A percentile compares a stretch with the other conserved stretches of the same genome.
Conservation (phyloP, 2,113 vertebrate genomes). For the pig (Sus scrofa) region T2T-Sscrofa CM000817.6:105436501-105437000, state of each 20-base stretch:
- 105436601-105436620: background rate
- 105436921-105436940: background rate
- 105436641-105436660: background rate
- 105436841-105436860: background rate
- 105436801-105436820: background rate
- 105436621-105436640: background rate
- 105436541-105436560: background rate
- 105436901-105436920: slow-evolving; percentile 7
- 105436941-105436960: background rate
- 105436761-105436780: background rate
- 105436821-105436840: background rate
- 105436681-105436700: background rate
- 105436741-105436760: background rate
- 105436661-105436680: background rate
- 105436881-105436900: slow-evolving; percentile 23
- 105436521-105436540: background rate
- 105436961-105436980: background rate
- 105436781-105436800: background rate
- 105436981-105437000: slow-evolving; percentile 7
- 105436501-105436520: background rate
- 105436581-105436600: background rate
- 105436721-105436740: background rate
- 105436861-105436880: background rate
- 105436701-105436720: background rate
- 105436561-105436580: slow-evolving; percentile 31